phyloP scores from a whole-genome alignment of 2,113 vertebrate species.

The Rhineura floridana region DNA sequence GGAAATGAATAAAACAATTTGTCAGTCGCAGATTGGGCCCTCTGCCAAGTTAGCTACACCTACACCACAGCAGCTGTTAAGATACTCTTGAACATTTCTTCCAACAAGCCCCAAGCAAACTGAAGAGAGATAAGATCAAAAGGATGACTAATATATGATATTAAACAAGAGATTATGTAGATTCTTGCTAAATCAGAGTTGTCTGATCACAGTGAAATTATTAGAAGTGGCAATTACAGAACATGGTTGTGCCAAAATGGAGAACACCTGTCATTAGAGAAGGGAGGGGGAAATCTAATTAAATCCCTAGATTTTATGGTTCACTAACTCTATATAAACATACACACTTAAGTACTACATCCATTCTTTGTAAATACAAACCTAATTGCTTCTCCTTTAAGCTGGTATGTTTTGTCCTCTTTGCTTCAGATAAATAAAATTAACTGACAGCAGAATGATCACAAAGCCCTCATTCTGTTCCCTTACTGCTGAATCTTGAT shows the following conservation, averaged over 20 bases:
- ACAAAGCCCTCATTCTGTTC: background rate
- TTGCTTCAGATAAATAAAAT: background rate
- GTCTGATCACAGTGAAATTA: constrained; percentile 54
- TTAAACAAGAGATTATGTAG: constrained; percentile 66
- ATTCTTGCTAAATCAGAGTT: constrained; percentile 56
- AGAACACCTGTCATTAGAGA: constrained; percentile 39
- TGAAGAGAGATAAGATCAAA: constrained; percentile 69
- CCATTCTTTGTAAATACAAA: constrained; percentile 7
- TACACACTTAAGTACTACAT: background rate
- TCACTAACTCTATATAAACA: background rate
- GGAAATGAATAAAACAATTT: constrained; percentile 33
- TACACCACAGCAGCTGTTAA: constrained; percentile 53
- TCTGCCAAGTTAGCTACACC: constrained; percentile 57
- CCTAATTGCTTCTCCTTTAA: background rate
- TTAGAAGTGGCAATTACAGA: constrained; percentile 57
- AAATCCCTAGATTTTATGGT: constrained; percentile 43
- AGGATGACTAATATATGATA: constrained; percentile 63
- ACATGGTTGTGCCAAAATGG: background rate
- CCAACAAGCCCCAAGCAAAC: constrained; percentile 60
- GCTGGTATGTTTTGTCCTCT: background rate
- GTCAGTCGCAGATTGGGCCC: constrained; percentile 51
- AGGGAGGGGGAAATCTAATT: constrained; percentile 13
- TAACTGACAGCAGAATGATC: background rate
- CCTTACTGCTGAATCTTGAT: background rate
- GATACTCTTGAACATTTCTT: constrained; percentile 41